Evolutionary conservation across 2,888 invertebrate genomes (phyloP).

Genomic region (Aspidiotus destructor): DNA sequence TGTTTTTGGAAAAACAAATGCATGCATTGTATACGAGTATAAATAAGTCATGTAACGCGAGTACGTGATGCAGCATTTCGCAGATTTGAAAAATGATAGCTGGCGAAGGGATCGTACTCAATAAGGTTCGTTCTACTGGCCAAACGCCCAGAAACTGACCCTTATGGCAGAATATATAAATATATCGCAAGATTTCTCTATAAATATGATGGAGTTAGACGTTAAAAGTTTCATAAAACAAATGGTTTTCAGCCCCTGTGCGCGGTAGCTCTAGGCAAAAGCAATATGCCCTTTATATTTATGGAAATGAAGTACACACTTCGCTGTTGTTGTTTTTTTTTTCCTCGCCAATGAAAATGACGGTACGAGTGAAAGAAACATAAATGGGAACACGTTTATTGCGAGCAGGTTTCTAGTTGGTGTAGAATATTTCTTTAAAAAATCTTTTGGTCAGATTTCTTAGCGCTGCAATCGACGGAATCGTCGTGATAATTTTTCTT

Average conservation of each 20-base stretch:
- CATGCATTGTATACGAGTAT: neutral
- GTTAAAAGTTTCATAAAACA: slow-evolving; percentile 26
- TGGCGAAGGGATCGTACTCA: slow-evolving; percentile 14
- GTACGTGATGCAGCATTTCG: slow-evolving; percentile 18
- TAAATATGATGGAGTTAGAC: slow-evolving; percentile 31
- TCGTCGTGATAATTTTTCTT: too few species aligned
- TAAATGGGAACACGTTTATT: slow-evolving; percentile 3
- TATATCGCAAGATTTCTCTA: slow-evolving; percentile 21
- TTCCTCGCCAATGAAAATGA: slow-evolving; percentile 13
- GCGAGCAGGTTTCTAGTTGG: neutral
- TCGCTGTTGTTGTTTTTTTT: slow-evolving; percentile 11
- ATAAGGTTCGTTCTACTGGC: slow-evolving; percentile 27
- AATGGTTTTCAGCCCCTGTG: slow-evolving; percentile 23
- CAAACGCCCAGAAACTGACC: slow-evolving; percentile 29
- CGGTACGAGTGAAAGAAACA: slow-evolving; percentile 12
- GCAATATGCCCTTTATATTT: slow-evolving; percentile 33
- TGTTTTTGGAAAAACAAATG: neutral
- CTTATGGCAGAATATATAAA: slow-evolving; percentile 30
- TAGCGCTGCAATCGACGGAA: too few species aligned
- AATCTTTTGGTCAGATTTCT: too few species aligned
- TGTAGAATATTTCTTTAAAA: too few species aligned
- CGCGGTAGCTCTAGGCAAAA: slow-evolving; percentile 25
- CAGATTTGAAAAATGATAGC: slow-evolving; percentile 27
- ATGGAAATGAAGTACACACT: slow-evolving; percentile 19
- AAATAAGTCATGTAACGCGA: neutral